Conservation (phyloP, 2,888 invertebrate species). For the Chymomyza fuscimana region DNA sequence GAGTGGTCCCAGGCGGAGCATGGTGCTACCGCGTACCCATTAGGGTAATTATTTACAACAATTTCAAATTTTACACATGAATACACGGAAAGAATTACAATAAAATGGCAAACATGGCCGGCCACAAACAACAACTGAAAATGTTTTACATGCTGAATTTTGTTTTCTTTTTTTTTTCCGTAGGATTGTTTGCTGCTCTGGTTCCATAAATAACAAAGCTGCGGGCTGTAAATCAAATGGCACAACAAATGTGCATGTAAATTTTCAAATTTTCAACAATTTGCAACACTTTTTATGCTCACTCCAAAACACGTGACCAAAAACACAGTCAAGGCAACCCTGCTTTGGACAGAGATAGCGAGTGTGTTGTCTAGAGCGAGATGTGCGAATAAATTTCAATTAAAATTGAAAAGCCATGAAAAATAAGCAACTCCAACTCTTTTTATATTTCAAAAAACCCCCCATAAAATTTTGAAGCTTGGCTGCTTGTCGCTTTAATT, state of each 20-base stretch:
- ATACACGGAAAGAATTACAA: slow-evolving; percentile 55
- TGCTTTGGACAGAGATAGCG: neutral
- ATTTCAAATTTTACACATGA: slow-evolving; percentile 74
- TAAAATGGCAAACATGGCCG: slow-evolving; percentile 36
- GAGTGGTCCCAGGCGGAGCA: slow-evolving; percentile 2
- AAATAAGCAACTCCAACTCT: slow-evolving; percentile 40
- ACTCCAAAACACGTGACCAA: slow-evolving; percentile 7
- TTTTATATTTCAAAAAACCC: neutral
- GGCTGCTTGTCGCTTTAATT: slow-evolving; percentile 9
- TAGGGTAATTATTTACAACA: slow-evolving; percentile 76
- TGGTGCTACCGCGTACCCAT: slow-evolving; percentile 43
- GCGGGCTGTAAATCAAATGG: slow-evolving; percentile 63
- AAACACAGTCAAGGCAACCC: neutral
- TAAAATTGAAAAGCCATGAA: slow-evolving; percentile 74
- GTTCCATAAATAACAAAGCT: slow-evolving; percentile 61
- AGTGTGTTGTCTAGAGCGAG: neutral
- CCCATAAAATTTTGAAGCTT: slow-evolving; percentile 45
- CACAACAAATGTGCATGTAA: slow-evolving; percentile 47
- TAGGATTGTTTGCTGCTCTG: slow-evolving; percentile 23
- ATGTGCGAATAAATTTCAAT: slow-evolving; percentile 70
- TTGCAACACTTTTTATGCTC: slow-evolving; percentile 40
- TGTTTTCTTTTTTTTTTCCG: neutral
- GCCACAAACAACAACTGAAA: slow-evolving; percentile 30
- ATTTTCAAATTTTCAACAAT: slow-evolving; percentile 54
- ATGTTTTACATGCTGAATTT: slow-evolving; percentile 64